Evolutionary conservation across 1,140 invertebrate species (phyloP).

Genomic region (Drosophila ambigua): DNA sequence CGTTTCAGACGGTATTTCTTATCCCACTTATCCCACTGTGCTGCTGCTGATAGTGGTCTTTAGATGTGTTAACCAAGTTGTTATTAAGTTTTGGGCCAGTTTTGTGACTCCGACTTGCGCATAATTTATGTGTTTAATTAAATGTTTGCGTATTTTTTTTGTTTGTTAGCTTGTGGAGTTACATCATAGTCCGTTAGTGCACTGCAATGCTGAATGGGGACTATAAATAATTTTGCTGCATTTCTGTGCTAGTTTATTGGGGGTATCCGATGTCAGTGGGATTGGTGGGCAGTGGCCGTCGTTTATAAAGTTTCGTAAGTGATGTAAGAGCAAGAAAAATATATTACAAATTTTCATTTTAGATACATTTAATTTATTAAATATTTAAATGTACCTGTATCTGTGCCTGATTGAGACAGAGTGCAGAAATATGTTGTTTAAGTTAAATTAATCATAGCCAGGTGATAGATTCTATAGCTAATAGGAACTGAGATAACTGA

Average conservation of each 20-base stretch:
- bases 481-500: too few species aligned
- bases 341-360: background rate
- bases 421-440: too few species aligned
- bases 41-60: constrained; percentile 25
- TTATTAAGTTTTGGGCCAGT: constrained; percentile 64
- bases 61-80: constrained; percentile 71
- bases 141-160: constrained; percentile 30
- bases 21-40: constrained; percentile 15
- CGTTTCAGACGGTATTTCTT: constrained; percentile 6
- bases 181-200: constrained; percentile 51
- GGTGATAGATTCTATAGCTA: too few species aligned
- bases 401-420: too few species aligned
- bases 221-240: constrained; percentile 40
- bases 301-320: constrained; percentile 15
- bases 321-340: background rate
- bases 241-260: constrained; percentile 16
- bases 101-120: constrained; percentile 43
- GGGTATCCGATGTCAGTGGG: constrained; percentile 14
- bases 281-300: constrained; percentile 32
- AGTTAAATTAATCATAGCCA: too few species aligned
- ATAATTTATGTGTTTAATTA: constrained; percentile 79
- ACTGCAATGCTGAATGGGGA: constrained; percentile 52
- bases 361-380: too few species aligned
- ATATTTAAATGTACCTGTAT: too few species aligned
- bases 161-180: constrained; percentile 51